Base-by-base conservation (phyloP, 1,140 invertebrate species). In the Eumaeus atala region DNA sequence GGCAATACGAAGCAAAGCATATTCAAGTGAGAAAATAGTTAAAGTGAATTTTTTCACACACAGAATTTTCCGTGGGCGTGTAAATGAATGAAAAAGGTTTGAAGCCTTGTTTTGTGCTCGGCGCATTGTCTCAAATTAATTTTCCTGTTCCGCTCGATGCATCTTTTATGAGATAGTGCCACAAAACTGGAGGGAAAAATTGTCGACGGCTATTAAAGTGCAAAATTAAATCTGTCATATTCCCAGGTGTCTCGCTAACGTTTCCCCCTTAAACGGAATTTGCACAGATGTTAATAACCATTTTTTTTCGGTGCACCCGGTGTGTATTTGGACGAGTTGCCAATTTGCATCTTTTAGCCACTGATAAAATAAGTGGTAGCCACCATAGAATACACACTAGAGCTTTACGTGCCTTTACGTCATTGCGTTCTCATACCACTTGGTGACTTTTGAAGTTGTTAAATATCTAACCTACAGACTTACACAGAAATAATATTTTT, bases 91-190 rank as follows among this genome's bases (percentile, higher is more conserved):
- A 54, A 56, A 57, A 51, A 51, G 53, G 56, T 53, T 48, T 53
- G 54, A 21, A 58, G 58, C 52, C 63, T 61, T 70, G 69, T 72
- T 73, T 66, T 71, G 67, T 59, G 56, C 54, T 56, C 62, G 51
- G 53, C 51, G 61, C 65, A 77, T 80, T 80, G 77, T 83, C 68
- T 75, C 66, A 73, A 76, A 75, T 80, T 80, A 80, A 83, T 80
- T 83, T 83, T 83, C 77, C 79, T 72, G 70, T 80, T 80, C 79
- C 74, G 66, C 61, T 47, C 59, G 62, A 74, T 76, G 74, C 71
- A 78, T 74, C 76, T 79, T 83, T 83, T 83, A 79, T 80, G 68
- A 77, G 75, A 82, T 76, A 77, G 73, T 71, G 65, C 67, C 77
- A 77, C 69, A 74, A 75, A 81, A 77, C 60, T 71, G 61, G 54